These are phyloP conservation scores for Drosophila phalerata DNA, from an alignment of 2,888 invertebrate genomes.

Conservation along the genomic window DNA sequence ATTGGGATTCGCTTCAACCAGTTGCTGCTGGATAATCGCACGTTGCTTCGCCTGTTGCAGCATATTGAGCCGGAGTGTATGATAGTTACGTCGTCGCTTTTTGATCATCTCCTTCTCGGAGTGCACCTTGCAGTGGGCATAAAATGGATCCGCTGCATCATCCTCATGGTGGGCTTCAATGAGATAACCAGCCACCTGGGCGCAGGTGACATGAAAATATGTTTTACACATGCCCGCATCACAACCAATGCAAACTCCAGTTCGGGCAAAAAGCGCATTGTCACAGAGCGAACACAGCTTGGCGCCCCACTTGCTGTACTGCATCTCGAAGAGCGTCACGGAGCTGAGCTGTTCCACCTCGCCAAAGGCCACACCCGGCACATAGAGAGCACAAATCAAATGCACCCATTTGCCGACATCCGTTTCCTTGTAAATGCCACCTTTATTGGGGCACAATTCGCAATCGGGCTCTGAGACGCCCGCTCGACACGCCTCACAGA, in stretches of 20 bases:
- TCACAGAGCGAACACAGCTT: constrained; percentile 96
- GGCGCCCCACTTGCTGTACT: constrained; percentile 98
- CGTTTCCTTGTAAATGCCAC: constrained; percentile 97
- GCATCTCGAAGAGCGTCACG: constrained; percentile 98
- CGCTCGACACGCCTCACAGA: constrained; percentile 99
- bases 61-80: constrained; percentile 93
- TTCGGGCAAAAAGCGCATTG: constrained; percentile 93
- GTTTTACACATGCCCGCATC: constrained; percentile 99
- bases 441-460: constrained; percentile 97
- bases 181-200: constrained; percentile 95
- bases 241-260: constrained; percentile 98
- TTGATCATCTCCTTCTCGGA: constrained; percentile 95
- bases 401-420: constrained; percentile 99
- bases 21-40: constrained; percentile 50
- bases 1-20: constrained; percentile 85
- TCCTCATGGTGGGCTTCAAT: constrained; percentile 97
- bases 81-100: constrained; percentile 92
- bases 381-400: constrained; percentile 98
- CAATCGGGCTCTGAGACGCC: constrained; percentile 95
- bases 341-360: constrained; percentile 96
- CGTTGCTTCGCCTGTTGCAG: constrained; percentile 88
- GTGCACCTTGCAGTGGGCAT: constrained; percentile 97
- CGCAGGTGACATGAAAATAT: constrained; percentile 99
- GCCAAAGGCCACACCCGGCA: constrained; percentile 98
- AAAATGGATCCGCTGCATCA: constrained; percentile 98